Evolutionary conservation across 2,888 invertebrate species (phyloP).

Genomic region (Drosophila macrospina): DNA sequence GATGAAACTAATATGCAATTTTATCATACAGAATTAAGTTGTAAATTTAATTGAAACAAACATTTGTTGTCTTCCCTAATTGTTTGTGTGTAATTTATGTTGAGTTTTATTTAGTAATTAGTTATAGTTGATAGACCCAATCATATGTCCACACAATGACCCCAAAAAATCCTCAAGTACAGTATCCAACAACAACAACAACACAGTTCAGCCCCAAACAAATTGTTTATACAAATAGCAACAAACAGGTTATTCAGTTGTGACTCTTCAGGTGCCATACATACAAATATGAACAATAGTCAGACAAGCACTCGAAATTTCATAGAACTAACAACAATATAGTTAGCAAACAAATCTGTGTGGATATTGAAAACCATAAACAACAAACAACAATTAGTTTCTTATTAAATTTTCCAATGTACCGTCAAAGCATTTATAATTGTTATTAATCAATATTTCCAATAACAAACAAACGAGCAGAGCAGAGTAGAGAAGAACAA

Average conservation of each 20-base stretch:
- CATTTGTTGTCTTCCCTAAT: constrained; percentile 76
- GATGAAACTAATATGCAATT: constrained; percentile 59
- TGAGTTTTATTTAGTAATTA: constrained; percentile 73
- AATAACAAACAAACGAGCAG: constrained; percentile 38
- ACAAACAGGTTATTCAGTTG: constrained; percentile 59
- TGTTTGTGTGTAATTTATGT: constrained; percentile 77
- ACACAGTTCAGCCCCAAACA: neutral
- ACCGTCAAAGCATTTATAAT: constrained; percentile 82
- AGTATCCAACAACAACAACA: too few species aligned
- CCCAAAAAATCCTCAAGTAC: neutral
- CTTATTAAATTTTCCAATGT: constrained; percentile 75
- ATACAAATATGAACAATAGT: constrained; percentile 64
- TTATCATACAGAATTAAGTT: constrained; percentile 48
- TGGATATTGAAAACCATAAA: constrained; percentile 48
- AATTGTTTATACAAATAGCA: constrained; percentile 42
- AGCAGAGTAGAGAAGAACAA: constrained; percentile 21
- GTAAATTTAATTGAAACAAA: constrained; percentile 59
- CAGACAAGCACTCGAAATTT: constrained; percentile 47
- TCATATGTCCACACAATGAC: constrained; percentile 58
- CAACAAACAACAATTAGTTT: constrained; percentile 62
- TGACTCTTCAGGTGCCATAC: constrained; percentile 78
- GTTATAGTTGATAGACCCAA: constrained; percentile 38
- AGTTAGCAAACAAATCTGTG: constrained; percentile 37
- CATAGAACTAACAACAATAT: constrained; percentile 8
- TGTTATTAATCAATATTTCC: constrained; percentile 74